Conservation (phyloP, 2,113 vertebrate genomes). For the Grallaria varia region DNA sequence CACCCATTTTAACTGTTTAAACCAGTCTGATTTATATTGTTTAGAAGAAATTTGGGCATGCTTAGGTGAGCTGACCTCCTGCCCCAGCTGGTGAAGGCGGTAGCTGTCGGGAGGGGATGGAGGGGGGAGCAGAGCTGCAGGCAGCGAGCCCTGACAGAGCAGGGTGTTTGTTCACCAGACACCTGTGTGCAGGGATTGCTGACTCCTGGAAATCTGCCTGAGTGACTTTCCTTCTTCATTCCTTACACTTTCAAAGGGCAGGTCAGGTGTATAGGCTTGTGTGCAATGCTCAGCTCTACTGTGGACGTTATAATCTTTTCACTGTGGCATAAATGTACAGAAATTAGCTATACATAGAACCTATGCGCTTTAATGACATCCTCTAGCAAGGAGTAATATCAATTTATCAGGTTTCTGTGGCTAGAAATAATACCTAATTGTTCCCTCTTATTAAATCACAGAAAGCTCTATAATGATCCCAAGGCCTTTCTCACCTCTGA, state of each 20-base stretch:
- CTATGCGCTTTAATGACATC: neutral
- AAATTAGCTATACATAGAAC: neutral
- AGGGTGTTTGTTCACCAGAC: neutral
- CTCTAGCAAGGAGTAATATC: neutral
- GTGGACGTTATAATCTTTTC: neutral
- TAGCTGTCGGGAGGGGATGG: neutral
- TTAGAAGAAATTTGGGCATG: neutral
- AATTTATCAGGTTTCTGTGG: neutral
- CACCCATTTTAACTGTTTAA: neutral
- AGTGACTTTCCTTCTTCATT: neutral
- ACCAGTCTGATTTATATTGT: neutral
- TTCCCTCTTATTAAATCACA: neutral
- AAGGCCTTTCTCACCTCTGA: neutral
- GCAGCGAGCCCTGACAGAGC: neutral
- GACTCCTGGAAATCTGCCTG: neutral
- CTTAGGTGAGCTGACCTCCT: neutral
- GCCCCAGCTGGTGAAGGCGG: neutral
- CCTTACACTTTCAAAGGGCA: neutral
- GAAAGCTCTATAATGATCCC: neutral
- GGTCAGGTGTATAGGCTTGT: neutral
- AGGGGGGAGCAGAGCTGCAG: neutral
- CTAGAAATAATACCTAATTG: neutral
- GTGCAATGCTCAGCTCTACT: neutral
- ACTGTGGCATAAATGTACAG: neutral
- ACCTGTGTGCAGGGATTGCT: accelerated